Evolutionary conservation across 2,888 invertebrate species (phyloP), one percentile per base, ranked within the genome.

Genomic region (Isoperla grammatica): DNA sequence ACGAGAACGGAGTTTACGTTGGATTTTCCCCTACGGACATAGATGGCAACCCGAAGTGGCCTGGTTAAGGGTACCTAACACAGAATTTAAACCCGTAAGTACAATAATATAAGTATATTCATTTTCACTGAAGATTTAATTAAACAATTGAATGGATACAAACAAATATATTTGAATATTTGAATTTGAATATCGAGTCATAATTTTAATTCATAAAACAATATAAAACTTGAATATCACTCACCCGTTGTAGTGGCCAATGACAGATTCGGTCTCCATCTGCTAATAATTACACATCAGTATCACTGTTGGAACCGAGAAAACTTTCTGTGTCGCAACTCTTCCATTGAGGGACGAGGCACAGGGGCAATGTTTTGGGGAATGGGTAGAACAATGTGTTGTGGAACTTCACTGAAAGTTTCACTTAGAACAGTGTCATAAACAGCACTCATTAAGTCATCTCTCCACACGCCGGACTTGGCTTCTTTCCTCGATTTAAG

Each of bases 361-460:
- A 55, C 55, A 22, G 15, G 8, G 15, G 46, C 46, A 9, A 9
- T 46, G 46, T 46, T 46, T 46, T 46, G 12, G 5, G 46, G 46
- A 19, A 46, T n/a, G 20, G 15, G 22, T 11, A 46, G 3, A 2
- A 12, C 1, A 13, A 15, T 5, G 1, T 9, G 20, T 46, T 29
- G 5, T 6, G 8, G 4, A 6, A 29, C 29, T 6, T 29, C 29
- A 29, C 4, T 8, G 8, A 29, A 6, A 6, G 29, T 29, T 29
- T 29, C 29, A 29, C 29, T 29, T 8, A 29, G 4, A 29, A 29
- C 29, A 29, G 4, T 29, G 29, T 29, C 29, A 29, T 29, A 29
- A 29, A 29, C 8, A 29, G 29, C 29, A 29, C 29, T 29, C 29
- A 29, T 29, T 8, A 29, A 29, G 29, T 29, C 29, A 29, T 29